Evolutionary conservation across 2,888 invertebrate genomes (phyloP), one percentile per base, ranked within the genome.

Genomic region (Sclerodermus sp.): DNA sequence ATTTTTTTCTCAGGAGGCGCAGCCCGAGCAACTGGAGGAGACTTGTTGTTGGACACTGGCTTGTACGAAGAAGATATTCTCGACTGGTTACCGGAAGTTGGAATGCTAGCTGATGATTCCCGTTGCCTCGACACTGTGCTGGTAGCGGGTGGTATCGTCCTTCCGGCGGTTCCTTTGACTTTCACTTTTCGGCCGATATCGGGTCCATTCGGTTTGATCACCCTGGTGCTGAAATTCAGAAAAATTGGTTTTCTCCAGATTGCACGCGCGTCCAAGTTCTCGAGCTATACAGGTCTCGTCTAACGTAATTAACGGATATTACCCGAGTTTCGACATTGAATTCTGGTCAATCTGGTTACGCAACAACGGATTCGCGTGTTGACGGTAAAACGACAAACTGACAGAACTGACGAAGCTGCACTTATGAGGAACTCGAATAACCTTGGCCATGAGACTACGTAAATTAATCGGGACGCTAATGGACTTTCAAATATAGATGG

Each of bases 171-270:
- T 41, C 64, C 61, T 80, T 87, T 91, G 77, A 89, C 84, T 79
- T 93, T 93, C 63, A 93, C 90, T 78, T 91, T 91, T 64, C 91
- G 85, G 52, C 93, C 93, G 71, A 94, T 91, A 79, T 92, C 91
- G 69, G 89, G 90, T 76, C 91, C 91, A 80, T 91, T 92, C 66
- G 91, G 89, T 80, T 95, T 94, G 76, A 96, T 95, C 79, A 93
- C 95, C 78, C 93, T 88, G 71, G 94, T 92, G 82, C 94, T 93
- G 82, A 45, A 83, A 42, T n/a, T 39, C 14, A 39, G n/a, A n/a
- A n/a, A n/a, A n/a, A 38, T 13, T 38, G 38, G 9, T 9, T 10
- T 13, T 15, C n/a, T 8, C 38, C n/a, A n/a, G 13, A n/a, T 38
- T n/a, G 6, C 38, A 38, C 6, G 9, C n/a, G 9, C 8, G 9